A percentile compares a stretch with the other conserved stretches of the same genome.
phyloP scores from a whole-genome alignment of 2,888 invertebrate species.

The Xanthorhoe spadicearia region DNA sequence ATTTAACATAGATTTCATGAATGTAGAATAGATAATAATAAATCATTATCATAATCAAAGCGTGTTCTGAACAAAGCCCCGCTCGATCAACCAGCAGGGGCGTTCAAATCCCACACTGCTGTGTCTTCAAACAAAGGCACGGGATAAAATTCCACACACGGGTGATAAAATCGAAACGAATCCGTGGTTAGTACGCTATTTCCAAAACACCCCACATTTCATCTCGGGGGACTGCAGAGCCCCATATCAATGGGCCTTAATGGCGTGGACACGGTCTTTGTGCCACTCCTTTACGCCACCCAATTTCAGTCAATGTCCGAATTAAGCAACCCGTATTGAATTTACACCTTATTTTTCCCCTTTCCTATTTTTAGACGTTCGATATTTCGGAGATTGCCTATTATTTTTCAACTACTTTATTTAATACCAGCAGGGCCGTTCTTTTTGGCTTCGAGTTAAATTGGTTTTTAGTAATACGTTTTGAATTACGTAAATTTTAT shows the following conservation, averaged over 20 bases:
- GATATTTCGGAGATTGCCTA: conserved; percentile 24
- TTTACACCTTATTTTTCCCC: conserved; percentile 53
- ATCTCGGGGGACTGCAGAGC: conserved; percentile 55
- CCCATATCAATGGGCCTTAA: conserved; percentile 72
- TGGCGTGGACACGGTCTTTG: conserved; percentile 64
- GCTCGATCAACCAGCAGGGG: conserved; percentile 26
- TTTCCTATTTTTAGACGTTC: conserved; percentile 27
- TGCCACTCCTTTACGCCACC: conserved; percentile 48
- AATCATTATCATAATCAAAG: conserved; percentile 12
- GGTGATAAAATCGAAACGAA: conserved; percentile 41
- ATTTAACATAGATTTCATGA: background rate
- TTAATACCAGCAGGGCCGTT: background rate
- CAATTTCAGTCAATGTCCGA: conserved; percentile 58
- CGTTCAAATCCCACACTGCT: conserved; percentile 21
- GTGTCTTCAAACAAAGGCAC: conserved; percentile 30
- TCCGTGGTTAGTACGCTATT: conserved; percentile 51
- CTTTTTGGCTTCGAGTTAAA: background rate
- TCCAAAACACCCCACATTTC: conserved; percentile 61
- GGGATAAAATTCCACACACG: conserved; percentile 20
- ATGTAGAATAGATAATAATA: conserved; percentile 3
- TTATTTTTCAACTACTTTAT: background rate
- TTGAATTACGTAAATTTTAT: background rate
- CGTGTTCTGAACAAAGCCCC: conserved; percentile 9
- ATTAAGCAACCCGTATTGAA: conserved; percentile 58
- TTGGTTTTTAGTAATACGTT: no score